Conservation (phyloP, 2,888 invertebrate genomes). For the Eupithecia centaureata region DNA sequence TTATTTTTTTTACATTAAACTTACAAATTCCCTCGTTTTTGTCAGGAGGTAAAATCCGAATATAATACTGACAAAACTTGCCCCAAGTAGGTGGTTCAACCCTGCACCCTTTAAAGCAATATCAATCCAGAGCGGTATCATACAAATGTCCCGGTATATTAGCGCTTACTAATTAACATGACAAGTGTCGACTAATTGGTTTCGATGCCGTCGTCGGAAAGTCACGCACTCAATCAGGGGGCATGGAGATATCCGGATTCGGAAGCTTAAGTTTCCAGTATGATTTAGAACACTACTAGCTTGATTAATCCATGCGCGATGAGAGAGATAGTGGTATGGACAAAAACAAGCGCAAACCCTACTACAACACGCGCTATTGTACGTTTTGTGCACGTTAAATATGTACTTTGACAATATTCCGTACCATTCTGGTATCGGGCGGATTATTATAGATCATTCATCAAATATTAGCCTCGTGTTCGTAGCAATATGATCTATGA, state of each 20-base stretch:
- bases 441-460: background rate
- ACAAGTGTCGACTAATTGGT: constrained; percentile 71
- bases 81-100: constrained; percentile 34
- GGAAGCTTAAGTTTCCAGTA: background rate
- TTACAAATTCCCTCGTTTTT: background rate
- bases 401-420: background rate
- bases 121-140: constrained; percentile 61
- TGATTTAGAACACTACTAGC: background rate
- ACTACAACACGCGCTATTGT: no score
- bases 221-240: constrained; percentile 45
- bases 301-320: background rate
- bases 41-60: background rate
- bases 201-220: constrained; percentile 56
- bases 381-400: no score
- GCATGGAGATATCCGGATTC: background rate
- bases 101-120: constrained; percentile 47
- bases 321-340: background rate
- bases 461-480: background rate
- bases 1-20: no score
- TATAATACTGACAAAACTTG: background rate
- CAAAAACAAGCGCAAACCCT: background rate
- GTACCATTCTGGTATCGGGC: no score
- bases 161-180: constrained; percentile 67
- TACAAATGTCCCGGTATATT: constrained; percentile 56
- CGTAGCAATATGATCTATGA: background rate